Base-by-base conservation (phyloP, 2,113 vertebrate genomes). In the Macaca nemestrina region DNA sequence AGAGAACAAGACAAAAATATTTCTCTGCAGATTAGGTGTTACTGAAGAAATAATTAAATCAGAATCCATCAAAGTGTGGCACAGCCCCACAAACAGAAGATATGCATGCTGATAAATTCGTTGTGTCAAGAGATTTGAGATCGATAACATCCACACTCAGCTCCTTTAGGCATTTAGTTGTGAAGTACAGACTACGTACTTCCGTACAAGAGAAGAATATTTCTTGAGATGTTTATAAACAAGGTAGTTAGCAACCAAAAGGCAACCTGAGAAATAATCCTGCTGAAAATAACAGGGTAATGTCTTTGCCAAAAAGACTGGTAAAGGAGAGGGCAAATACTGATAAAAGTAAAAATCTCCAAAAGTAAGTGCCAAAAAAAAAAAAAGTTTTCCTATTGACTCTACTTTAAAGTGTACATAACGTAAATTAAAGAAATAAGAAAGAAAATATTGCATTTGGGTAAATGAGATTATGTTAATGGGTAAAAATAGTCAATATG, bases 31-130 rank as follows among this genome's bases (percentile, higher is more conserved):
- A 64, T 94, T 95, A 97, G 67, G 35, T 94, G 17, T 97, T 92
- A 97, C 89, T 85, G 61, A 97, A 95, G 75, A 98, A 98, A 98
- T 96, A 50, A 50, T 50, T 93, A 95, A 73, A 50, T 97, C 97
- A 97, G 95, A 98, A 97, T 97, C 52, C 86, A 92, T 97, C 94
- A 97, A 97, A 92, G 40, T 92, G 55, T 92, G 94, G 75, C 89
- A 64, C 93, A 98, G 95, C 14, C 68, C 68, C 43, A 87, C 86
- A 96, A 97, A 95, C 0, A 81, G 4, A 72, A 64, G 14, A 81
- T n/a, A 18, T 25, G 9, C 72, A 85, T 83, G 78, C 27, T 84
- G 91, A 98, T 43, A 96, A 97, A 97, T 90, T 96, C 48, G 52
- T 93, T 83, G 87, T 89, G 85, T 93, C 64, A 68, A 94, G 97